Base-by-base conservation (phyloP, 2,797 vertebrate genomes). In the Erethizon dorsatum region DNA sequence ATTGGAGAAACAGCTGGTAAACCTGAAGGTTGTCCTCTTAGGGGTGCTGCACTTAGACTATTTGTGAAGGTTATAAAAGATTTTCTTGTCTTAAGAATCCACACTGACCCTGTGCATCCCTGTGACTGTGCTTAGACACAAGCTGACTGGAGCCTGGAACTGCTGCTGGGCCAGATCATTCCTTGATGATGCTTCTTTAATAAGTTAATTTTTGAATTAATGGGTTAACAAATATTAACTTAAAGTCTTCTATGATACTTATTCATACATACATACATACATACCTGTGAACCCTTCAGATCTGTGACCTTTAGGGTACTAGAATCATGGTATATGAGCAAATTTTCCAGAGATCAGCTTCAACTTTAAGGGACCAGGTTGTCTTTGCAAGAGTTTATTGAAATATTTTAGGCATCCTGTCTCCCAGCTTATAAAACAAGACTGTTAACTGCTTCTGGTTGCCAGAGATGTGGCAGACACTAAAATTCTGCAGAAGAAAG, bases 401-500 rank as follows among this genome's bases (percentile, higher is more conserved):
- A 90, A 91, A n/a, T 33, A 33, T 92, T 73, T 84, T 63, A 37
- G 73, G 47, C 83, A 90, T 95, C 57, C 71, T 45, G 8, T 85
- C 52, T 96, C n/a, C 63, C 78, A 80, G 63, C 47, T 96, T 96
- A 80, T 88, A 45, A 86, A 96, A 79, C 37, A 93, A 63, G 90
- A 80, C 86, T 83, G 83, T 73, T 97, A 89, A 94, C 83, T 80
- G 5, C 94, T 93, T 88, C 61, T 96, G 45, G 5, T 93, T 67
- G 71, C 88, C 41, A 92, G 91, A 91, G 88, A 86, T 75, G 47
- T 67, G 63, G n/a, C 88, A 77, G 82, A 89, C 83, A 92, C 88
- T 87, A 88, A 96, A 93, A 75, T 92, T 91, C 71, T 90, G 69
- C 57, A 65, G 50, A 80, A 96, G 87, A 93, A 94, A 94, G 61